Base-by-base conservation (phyloP, 2,888 invertebrate species). In the Pseudoips prasinana region DNA sequence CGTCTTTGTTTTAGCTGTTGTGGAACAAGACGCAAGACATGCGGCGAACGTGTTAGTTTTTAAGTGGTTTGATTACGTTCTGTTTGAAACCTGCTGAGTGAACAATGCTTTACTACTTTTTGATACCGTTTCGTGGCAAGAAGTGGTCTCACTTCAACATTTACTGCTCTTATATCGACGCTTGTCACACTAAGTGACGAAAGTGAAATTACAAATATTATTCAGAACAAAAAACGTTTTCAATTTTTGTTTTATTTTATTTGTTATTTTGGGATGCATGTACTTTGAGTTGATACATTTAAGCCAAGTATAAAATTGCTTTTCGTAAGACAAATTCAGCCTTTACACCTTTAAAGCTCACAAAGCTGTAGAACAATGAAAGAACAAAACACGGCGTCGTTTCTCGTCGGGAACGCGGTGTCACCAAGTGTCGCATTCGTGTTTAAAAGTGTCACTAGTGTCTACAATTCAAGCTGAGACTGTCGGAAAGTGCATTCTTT, bases 1-100 rank as follows among this genome's bases (percentile, higher is more conserved):
- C 55, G 68, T 73, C 73, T 70, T 75, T 73, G 71, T 74, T 73
- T 73, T 71, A 71, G 68, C 70, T 58, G 59, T 59, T 47, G 44
- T 39, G 34, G 34, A 46, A 39, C 51, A 54, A 50, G 50, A 45
- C 27, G 34, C 47, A 30, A 41, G 36, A 36, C 30, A 31, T 32
- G 38, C 39, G 25, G 29, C 18, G 11, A 44, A 50, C 55, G 56
- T 51, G 48, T 41, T 55, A 42, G 32, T 35, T 48, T 52, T 55
- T 51, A 55, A 56, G 45, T 47, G 53, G 31, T 43, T 46, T 39
- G 43, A 47, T 53, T 56, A 52, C 39, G 27, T 30, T n/a, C 35
- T 33, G 43, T 37, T 36, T 43, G 19, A 36, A 11, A 23, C 14
- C 42, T 27, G 10, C 29, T 22, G 38, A 22, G 36, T 41, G 36